A percentile compares a stretch with the other conserved stretches of the same genome.
Conservation (phyloP, 2,113 vertebrate genomes). For the Ellobius talpinus region DNA sequence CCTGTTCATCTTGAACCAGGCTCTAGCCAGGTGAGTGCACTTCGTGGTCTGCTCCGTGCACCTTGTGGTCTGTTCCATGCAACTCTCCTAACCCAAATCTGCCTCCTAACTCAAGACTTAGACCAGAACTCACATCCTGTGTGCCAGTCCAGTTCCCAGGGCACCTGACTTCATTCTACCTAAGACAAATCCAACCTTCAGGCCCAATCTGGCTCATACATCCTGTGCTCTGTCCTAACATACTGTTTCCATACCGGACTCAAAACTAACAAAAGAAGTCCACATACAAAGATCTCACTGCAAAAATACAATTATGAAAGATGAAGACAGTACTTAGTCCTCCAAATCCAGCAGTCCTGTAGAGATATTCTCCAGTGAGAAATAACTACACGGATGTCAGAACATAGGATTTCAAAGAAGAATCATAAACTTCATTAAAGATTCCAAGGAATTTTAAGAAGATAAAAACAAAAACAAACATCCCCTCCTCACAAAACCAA, state of each 20-base stretch:
- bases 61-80: too few species aligned
- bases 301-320: not conserved
- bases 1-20: not conserved
- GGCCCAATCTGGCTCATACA: not conserved
- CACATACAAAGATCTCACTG: not conserved
- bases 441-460: not conserved
- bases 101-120: not conserved
- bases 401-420: not conserved
- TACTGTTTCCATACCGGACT: not conserved
- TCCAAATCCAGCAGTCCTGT: not conserved
- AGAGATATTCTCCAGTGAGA: not conserved
- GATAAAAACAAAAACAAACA: not conserved
- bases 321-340: not conserved
- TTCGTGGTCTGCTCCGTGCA: not conserved
- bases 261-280: not conserved
- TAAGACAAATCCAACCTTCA: not conserved
- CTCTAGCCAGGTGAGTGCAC: not conserved
- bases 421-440: not conserved
- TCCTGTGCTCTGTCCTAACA: not conserved
- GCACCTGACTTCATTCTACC: not conserved
- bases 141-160: not conserved
- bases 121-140: not conserved
- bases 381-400: not conserved
- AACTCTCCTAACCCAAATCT: not conserved
- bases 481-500: not conserved